These are phyloP conservation scores for Myotis davidii DNA, from an alignment of 2,113 vertebrate genomes.

Conservation along the genomic window DNA sequence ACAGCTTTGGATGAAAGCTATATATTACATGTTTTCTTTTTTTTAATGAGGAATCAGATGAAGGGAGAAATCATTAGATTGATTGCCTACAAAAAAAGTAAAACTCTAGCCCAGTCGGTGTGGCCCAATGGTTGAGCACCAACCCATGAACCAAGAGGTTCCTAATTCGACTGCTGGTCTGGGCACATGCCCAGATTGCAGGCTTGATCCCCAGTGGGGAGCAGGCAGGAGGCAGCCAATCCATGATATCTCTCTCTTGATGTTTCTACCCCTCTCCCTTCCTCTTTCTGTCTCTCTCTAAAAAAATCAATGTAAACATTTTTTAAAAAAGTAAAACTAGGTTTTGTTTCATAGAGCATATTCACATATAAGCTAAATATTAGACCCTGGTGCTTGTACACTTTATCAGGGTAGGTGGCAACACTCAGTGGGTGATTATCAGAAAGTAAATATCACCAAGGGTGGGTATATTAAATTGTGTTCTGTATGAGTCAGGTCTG, in stretches of 20 bases:
- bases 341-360: conserved; percentile 25
- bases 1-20: background rate
- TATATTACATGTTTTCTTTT: conserved; percentile 3
- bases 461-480: background rate
- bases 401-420: background rate
- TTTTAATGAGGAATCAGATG: background rate
- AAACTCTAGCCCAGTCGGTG: background rate
- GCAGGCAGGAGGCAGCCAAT: too few relatives aligned
- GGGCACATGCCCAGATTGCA: too few relatives aligned
- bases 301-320: too few relatives aligned
- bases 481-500: background rate
- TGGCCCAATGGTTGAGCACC: too few relatives aligned
- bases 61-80: background rate
- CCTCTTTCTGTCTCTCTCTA: too few relatives aligned
- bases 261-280: too few relatives aligned
- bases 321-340: background rate
- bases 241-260: too few relatives aligned
- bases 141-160: too few relatives aligned
- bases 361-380: conserved; percentile 45
- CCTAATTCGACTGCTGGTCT: too few relatives aligned
- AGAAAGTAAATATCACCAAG: background rate
- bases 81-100: background rate
- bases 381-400: background rate
- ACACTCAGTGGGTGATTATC: background rate
- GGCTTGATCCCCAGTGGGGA: too few relatives aligned